Evolutionary conservation across 2,888 invertebrate species (phyloP), one percentile per base, ranked within the genome.

Genomic region (Nebria salina): DNA sequence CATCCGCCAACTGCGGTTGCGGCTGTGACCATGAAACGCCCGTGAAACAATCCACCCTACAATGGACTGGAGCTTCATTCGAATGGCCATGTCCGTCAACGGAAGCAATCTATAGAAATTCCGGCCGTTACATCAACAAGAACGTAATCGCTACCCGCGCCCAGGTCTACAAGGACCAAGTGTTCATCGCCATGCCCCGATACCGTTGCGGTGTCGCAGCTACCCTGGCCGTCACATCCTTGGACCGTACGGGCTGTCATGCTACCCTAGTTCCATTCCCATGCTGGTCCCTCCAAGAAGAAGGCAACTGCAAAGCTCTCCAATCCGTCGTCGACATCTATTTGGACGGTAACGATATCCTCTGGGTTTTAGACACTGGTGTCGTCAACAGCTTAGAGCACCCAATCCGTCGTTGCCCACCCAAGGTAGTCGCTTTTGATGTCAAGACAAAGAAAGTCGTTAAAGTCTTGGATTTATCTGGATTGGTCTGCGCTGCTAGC

Each of bases 351-450:
- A 91, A 94, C 87, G 92, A 93, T 73, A 91, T 93, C 83, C 89
- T 95, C 8, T 95, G 95, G 95, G 91, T 93, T 0, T 88, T 95
- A 82, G 95, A 95, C 86, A 91, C 91, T 11, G 95, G 95, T 13
- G 91, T 94, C 72, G 91, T 94, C 0, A 93, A 95, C 83, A 93
- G 93, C 0, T 85, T 94, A 80, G 92, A 92, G 82, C 89, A 90
- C 0, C 94, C 95, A 0, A 89, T 92, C 5, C 91, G 93, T 77
- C 91, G 91, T 11, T 94, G 94, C 84, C 90, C 92, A 0, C 94
- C 95, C 0, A 95, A 95, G 86, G 91, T 95, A 54, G 90, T 94
- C 1, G 93, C 92, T 41, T 90, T 94, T 85, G 92, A 90, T 83
- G 88, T 91, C 2, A 90, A 91, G 77, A 91, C 91, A 8, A 91